Evolutionary conservation across 1,140 invertebrate species (phyloP).

Genomic region (Calliphora vicina): DNA sequence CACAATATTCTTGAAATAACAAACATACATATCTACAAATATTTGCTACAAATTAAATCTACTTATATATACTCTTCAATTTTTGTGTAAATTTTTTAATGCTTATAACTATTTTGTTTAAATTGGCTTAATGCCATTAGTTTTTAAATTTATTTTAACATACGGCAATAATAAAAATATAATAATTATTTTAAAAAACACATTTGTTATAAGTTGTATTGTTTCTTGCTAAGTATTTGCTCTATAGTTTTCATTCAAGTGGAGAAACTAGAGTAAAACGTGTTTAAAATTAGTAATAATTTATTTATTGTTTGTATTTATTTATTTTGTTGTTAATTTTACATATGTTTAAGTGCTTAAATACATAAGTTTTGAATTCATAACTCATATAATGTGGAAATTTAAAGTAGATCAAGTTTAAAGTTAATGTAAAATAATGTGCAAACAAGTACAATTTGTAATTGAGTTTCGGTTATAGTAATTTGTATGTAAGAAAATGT

Average conservation of each 20-base stretch:
- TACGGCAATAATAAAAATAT: not conserved
- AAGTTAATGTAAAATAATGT: not conserved
- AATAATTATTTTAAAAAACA: not conserved
- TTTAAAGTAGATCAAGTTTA: constrained; percentile 14
- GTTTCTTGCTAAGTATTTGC: too few relatives aligned
- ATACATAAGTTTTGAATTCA: not conserved
- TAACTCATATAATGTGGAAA: not conserved
- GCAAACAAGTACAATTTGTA: not conserved
- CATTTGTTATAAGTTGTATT: not conserved
- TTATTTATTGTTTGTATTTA: not conserved
- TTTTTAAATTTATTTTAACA: too few relatives aligned
- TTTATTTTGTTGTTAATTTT: not conserved
- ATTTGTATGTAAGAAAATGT: too few relatives aligned
- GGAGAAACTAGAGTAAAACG: constrained; percentile 15
- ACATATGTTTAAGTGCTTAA: too few relatives aligned
- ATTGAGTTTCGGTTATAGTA: too few relatives aligned
- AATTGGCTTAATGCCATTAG: constrained; percentile 9
- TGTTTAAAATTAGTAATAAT: not conserved
- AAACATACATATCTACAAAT: not conserved
- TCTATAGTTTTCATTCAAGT: not conserved
- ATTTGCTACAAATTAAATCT: not conserved
- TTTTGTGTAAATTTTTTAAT: not conserved
- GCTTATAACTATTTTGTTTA: not conserved
- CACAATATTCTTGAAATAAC: not conserved
- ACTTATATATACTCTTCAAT: not conserved